Evolutionary conservation across 2,797 vertebrate genomes (phyloP).

Genomic region (Phylloscopus collybita): DNA sequence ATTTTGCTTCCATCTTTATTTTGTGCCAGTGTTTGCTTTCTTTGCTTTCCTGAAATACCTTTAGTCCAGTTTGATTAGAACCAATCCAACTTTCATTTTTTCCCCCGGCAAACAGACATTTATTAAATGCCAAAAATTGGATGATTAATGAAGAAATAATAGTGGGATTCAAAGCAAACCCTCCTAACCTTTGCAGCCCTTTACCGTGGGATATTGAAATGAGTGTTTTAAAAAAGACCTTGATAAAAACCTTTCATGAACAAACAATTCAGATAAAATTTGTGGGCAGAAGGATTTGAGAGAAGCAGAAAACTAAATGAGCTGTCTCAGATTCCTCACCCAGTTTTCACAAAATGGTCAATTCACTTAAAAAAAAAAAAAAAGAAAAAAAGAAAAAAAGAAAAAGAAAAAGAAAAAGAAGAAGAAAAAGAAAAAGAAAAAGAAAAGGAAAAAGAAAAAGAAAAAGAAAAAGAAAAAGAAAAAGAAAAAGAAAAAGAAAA

Average conservation of each 20-base stretch:
- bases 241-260: constrained; percentile 49
- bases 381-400: too few relatives aligned
- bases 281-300: constrained; percentile 46
- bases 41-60: background rate
- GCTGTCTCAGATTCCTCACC: background rate
- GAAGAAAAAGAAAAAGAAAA: too few relatives aligned
- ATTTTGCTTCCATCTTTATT: constrained; percentile 2
- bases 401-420: too few relatives aligned
- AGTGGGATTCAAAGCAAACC: constrained; percentile 40
- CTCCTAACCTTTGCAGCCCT: constrained; percentile 45
- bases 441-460: background rate
- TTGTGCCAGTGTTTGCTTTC: background rate
- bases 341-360: background rate
- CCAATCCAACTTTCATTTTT: constrained; percentile 17
- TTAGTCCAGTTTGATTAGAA: constrained; percentile 1
- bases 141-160: constrained; percentile 38
- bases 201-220: background rate
- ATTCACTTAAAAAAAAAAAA: background rate
- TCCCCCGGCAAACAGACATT: constrained; percentile 7
- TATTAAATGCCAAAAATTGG: constrained; percentile 50
- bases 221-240: constrained; percentile 13
- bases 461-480: too few relatives aligned
- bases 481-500: background rate
- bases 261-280: constrained; percentile 51
- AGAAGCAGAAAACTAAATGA: constrained; percentile 28